phyloP scores from a whole-genome alignment of 1,140 invertebrate species.

The Aphis craccivora region DNA sequence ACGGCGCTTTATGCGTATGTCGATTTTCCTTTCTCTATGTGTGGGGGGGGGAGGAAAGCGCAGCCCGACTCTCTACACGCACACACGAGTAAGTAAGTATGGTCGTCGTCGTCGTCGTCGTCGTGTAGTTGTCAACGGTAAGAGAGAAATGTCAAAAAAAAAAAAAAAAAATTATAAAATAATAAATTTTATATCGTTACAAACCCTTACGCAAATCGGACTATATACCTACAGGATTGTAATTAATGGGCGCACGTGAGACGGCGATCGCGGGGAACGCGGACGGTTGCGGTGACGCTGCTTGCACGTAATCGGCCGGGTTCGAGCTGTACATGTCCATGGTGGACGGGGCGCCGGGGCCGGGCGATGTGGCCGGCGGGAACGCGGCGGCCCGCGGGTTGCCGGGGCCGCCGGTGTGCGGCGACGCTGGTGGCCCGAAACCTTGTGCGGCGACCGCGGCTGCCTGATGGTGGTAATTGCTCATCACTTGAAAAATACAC shows the following conservation, averaged over 20 bases:
- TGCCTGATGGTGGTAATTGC: conserved; percentile 85
- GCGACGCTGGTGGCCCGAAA: conserved; percentile 76
- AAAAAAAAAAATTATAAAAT: background rate
- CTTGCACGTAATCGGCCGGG: conserved; percentile 88
- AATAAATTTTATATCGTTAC: conserved; percentile 30
- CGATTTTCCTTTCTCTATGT: background rate
- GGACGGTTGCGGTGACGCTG: conserved; percentile 90
- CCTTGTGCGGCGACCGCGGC: conserved; percentile 76
- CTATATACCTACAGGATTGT: conserved; percentile 79
- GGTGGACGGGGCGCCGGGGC: conserved; percentile 74
- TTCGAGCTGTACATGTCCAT: conserved; percentile 90
- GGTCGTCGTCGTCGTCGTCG: background rate
- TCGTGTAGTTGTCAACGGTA: background rate
- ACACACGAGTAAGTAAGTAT: background rate
- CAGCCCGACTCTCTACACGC: background rate
- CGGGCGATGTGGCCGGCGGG: conserved; percentile 83
- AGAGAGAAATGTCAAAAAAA: background rate
- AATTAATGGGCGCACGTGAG: conserved; percentile 86
- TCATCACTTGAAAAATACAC: conserved; percentile 69
- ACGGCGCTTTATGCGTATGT: no score
- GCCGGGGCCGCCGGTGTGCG: conserved; percentile 72
- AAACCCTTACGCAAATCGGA: conserved; percentile 50
- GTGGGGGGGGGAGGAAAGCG: background rate
- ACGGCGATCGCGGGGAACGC: conserved; percentile 87
- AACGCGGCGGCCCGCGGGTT: conserved; percentile 91